Base-by-base conservation (phyloP, 1,140 invertebrate genomes). In the Odontomachus brunneus region DNA sequence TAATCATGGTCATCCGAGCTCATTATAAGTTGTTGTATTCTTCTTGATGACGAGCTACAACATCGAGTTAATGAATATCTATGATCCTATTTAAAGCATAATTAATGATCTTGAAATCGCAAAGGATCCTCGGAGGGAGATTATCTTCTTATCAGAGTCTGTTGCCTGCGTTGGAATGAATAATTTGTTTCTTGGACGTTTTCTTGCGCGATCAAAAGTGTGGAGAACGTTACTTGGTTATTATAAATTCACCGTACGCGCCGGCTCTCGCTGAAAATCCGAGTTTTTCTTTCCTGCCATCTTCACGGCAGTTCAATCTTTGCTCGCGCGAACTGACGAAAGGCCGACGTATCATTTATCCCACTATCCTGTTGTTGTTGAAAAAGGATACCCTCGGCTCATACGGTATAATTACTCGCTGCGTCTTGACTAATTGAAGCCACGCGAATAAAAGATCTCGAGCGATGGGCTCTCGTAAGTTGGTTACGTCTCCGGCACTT, bases 51-150 rank as follows among this genome's bases (percentile, higher is more conserved):
- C 65, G 55, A 57, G 75, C 65, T 80, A 44, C 75, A 78, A 78
- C 65, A 80, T 80, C 75, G 38, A 69, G 75, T 80, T 80, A 80
- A 80, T 80, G 63, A 80, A 80, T 80, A 63, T 80, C 75, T 80
- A 80, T 80, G 75, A 71, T 71, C 65, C 75, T 80, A 59, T 80
- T 80, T 80, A 66, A 76, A 76, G 69, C 33, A 22, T 80, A 80
- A 80, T 80, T 80, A 71, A 80, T 80, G 75, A 71, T 71, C 75
- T 29, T 57, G 75, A 71, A 22, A 33, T 59, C 57, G 51, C 38
- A 19, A 80, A 48, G 69, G 57, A 71, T 59, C 0, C n/a, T 59
- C 33, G 38, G 4, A 29, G 38, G 75, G 26, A 71, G 69, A 80
- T 80, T 57, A 67, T 80, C 53, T 66, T 76, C 49, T 76, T 66